phyloP scores from a whole-genome alignment of 1,140 invertebrate genomes.

The Diprion similis region DNA sequence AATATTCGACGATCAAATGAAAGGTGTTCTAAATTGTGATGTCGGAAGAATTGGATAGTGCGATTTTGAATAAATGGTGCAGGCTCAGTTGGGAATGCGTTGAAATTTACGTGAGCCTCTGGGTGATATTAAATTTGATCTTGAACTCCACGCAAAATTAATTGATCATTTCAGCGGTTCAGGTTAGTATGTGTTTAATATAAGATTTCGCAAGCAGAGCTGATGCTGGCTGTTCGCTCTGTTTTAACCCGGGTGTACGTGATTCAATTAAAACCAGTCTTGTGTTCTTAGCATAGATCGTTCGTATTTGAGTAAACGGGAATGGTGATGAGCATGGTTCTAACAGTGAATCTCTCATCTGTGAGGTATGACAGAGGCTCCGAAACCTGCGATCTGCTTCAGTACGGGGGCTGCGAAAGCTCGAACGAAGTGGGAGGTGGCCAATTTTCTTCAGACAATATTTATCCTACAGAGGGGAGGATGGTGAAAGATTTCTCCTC shows the following conservation, averaged over 20 bases:
- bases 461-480: constrained; percentile 40
- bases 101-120: background rate
- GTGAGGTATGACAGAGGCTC: background rate
- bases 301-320: background rate
- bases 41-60: too few relatives aligned
- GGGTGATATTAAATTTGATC: background rate
- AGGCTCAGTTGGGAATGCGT: background rate
- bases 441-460: constrained; percentile 47
- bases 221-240: background rate
- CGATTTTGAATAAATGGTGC: background rate
- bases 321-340: background rate
- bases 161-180: background rate
- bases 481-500: constrained; percentile 36
- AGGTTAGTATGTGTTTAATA: background rate
- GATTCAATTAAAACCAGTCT: constrained; percentile 7
- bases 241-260: constrained; percentile 4
- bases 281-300: background rate
- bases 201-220: background rate
- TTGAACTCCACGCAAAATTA: background rate
- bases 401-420: background rate
- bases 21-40: too few relatives aligned
- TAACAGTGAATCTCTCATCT: background rate
- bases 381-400: background rate
- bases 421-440: constrained; percentile 32
- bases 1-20: too few relatives aligned